Base-by-base conservation (phyloP, 2,113 vertebrate genomes). In the Dermatemys mawii region DNA sequence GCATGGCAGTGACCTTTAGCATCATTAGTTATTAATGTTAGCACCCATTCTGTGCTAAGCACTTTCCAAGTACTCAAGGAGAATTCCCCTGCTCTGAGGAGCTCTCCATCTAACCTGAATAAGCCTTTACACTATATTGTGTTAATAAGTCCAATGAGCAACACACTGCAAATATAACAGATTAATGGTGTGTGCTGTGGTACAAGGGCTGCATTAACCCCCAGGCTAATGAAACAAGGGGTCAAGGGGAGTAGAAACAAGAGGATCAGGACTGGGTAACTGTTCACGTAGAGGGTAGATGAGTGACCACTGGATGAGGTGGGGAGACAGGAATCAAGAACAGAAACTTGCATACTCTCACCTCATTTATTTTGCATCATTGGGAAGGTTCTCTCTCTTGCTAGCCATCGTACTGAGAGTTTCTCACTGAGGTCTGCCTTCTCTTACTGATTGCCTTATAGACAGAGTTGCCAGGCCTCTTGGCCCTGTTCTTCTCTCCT, bases 11-110 rank as follows among this genome's bases (percentile, higher is more conserved):
- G 50, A 60, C 1, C 1, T 19, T 6, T 16, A 46, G 12, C 35
- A 84, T 38, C 46, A 55, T 79, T 70, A 55, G 50, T 21, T 11
- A 5, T 0, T 6, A 24, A 48, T 38, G 35, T 32, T 38, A 17
- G n/a, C 0, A 21, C 6, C 63, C 19, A 8, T 35, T 41, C 2
- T 1, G 41, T n/a, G 41, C 17, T 63, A 50, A 7, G 10, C 53
- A 8, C 10, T 2, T 8, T 5, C 21, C 8, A 2, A 49, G 2
- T 49, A 1, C 1, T 0, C 17, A 51, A 75, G n/a, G 84, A 88
- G 79, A 17, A 89, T 63, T 46, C 17, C 41, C 44, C 22, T 29
- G 73, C 73, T 46, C 26, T 16, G 73, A 46, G 73, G 24, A 27
- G 73, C 26, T 76, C 73, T 27, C 41, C 38, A 46, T 27, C 41